Percentiles rank a stretch among this genome's conserved stretches.
These are phyloP conservation scores for Drosophila ogumai DNA, from an alignment of 1,140 invertebrate genomes.

Conservation along the genomic window DNA sequence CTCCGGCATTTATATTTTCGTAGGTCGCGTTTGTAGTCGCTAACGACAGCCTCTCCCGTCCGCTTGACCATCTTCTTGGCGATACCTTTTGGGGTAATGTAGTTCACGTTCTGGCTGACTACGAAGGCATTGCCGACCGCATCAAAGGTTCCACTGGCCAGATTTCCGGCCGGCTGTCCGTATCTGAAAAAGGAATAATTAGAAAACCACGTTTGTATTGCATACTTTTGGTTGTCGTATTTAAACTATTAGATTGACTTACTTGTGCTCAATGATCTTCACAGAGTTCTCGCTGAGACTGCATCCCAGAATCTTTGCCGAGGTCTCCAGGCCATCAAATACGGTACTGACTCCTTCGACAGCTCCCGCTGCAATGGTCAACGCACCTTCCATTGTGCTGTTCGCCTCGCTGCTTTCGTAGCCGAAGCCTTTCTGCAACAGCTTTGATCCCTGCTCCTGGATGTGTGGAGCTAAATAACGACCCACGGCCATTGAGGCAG, in stretches of 20 bases:
- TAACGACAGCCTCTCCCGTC: constrained; percentile 87
- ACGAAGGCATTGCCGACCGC: constrained; percentile 88
- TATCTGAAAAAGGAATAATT: constrained; percentile 85
- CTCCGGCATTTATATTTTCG: constrained; percentile 70
- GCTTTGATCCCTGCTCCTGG: constrained; percentile 87
- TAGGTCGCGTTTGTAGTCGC: constrained; percentile 79
- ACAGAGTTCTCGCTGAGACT: constrained; percentile 90
- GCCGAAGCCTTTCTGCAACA: constrained; percentile 86
- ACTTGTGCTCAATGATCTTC: constrained; percentile 89
- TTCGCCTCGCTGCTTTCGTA: constrained; percentile 86
- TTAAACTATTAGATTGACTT: background rate
- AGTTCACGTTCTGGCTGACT: constrained; percentile 87
- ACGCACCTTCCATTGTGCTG: constrained; percentile 87
- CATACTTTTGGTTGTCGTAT: background rate
- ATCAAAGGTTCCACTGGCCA: constrained; percentile 87
- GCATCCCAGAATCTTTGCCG: constrained; percentile 88
- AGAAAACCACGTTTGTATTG: too few relatives aligned
- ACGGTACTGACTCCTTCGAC: constrained; percentile 89
- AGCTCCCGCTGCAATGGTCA: constrained; percentile 89
- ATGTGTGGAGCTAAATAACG: constrained; percentile 89
- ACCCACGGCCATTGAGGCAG: constrained; percentile 88
- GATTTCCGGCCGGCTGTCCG: constrained; percentile 87
- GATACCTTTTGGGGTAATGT: constrained; percentile 88
- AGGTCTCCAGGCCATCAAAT: constrained; percentile 88
- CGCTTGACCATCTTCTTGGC: constrained; percentile 88